phyloP scores from a whole-genome alignment of 1,140 invertebrate species.

The Charaxes varanes region DNA sequence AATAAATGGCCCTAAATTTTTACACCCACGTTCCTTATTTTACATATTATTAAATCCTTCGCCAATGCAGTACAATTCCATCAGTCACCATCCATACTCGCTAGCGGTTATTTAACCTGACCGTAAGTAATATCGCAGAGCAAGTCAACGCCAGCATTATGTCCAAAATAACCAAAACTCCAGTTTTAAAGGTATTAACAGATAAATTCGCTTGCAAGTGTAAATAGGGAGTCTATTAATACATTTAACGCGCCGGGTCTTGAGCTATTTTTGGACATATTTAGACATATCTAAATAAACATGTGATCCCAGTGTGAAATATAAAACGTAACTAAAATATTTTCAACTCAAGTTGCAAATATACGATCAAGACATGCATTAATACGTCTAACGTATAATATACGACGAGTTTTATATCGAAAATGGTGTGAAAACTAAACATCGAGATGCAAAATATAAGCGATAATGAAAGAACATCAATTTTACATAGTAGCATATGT shows the following conservation, averaged over 20 bases:
- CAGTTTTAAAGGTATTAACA: constrained; percentile 29
- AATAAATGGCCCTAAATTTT: too few relatives aligned
- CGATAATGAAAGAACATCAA: constrained; percentile 46
- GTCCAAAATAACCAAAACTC: constrained; percentile 31
- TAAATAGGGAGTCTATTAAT: constrained; percentile 19
- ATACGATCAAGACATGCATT: constrained; percentile 35
- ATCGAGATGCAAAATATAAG: constrained; percentile 39
- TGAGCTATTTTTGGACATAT: constrained; percentile 25
- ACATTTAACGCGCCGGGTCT: constrained; percentile 21
- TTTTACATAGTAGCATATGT: constrained; percentile 56
- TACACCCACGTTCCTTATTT: not conserved
- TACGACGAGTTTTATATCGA: constrained; percentile 38
- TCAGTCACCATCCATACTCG: constrained; percentile 53
- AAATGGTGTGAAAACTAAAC: constrained; percentile 58
- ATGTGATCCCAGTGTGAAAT: not conserved
- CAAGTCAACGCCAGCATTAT: constrained; percentile 38
- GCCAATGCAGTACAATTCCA: constrained; percentile 46
- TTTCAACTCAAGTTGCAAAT: constrained; percentile 14
- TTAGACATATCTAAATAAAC: constrained; percentile 15
- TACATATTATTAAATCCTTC: not conserved
- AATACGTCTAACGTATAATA: constrained; percentile 29
- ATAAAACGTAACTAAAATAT: constrained; percentile 3
- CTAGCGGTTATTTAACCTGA: constrained; percentile 34
- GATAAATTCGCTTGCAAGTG: constrained; percentile 25
- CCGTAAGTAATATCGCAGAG: constrained; percentile 36